Conservation (phyloP, 2,113 vertebrate species). For the Gavialis gangeticus region DNA sequence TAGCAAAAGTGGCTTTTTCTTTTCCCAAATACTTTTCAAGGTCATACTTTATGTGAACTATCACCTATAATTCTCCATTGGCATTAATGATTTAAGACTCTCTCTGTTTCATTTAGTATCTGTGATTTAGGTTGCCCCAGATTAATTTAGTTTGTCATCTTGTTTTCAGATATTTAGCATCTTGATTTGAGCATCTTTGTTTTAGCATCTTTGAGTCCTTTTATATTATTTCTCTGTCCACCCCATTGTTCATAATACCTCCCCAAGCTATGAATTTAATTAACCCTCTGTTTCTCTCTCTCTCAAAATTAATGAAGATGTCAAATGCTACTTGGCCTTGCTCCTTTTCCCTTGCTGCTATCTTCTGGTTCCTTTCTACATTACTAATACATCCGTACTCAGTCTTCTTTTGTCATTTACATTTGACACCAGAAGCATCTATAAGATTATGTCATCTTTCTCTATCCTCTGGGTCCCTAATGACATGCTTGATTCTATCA, state of each 20-base stretch:
- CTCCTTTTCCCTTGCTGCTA: background rate
- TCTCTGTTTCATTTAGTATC: background rate
- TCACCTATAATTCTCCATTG: background rate
- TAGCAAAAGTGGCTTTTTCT: background rate
- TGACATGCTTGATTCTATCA: background rate
- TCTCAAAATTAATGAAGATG: conserved; percentile 57
- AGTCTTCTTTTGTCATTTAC: background rate
- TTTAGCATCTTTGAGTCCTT: background rate
- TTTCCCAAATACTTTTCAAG: background rate
- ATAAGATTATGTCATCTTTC: background rate
- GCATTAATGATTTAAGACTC: background rate
- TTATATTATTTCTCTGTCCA: conserved; percentile 46
- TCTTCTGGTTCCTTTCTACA: background rate
- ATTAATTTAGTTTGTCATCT: background rate
- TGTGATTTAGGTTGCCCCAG: background rate
- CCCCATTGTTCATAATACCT: conserved; percentile 43
- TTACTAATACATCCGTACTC: background rate
- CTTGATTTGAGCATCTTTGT: too few species aligned
- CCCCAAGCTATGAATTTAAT: conserved; percentile 44
- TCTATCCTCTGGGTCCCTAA: background rate
- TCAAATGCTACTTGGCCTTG: conserved; percentile 46
- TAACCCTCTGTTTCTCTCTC: conserved; percentile 49
- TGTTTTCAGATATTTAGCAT: conserved; percentile 14
- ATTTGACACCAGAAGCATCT: background rate
- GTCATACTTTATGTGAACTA: background rate